phyloP scores from a whole-genome alignment of 2,113 vertebrate species.

The Zosterops pallidus region DNA sequence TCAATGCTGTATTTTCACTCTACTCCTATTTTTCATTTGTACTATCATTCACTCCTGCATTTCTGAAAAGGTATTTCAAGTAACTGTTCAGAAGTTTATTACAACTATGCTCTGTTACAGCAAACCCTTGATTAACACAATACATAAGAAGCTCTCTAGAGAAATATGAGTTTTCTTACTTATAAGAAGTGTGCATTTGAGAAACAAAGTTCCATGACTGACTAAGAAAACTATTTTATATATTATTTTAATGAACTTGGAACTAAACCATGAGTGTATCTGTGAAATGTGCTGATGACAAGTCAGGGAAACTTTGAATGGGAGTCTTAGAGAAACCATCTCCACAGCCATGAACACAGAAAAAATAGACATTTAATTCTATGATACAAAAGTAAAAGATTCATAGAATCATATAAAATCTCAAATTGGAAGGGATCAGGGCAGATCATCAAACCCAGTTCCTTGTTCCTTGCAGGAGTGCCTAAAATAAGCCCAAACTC shows the following conservation, averaged over 20 bases:
- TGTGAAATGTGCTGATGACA: not conserved
- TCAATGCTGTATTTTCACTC: not conserved
- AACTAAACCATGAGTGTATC: accelerated
- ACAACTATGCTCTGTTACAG: not conserved
- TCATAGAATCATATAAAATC: not conserved
- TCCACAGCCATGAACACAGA: not conserved
- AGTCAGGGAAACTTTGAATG: not conserved
- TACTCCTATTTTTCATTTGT: not conserved
- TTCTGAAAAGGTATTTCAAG: not conserved
- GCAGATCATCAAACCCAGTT: not conserved
- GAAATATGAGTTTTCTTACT: not conserved
- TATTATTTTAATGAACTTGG: not conserved
- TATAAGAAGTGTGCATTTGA: not conserved
- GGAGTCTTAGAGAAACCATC: not conserved
- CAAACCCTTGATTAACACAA: not conserved
- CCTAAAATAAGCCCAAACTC: not conserved
- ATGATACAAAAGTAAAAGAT: not conserved
- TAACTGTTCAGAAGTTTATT: not conserved
- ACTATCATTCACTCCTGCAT: not conserved
- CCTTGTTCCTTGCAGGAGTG: not conserved
- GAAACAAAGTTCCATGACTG: not conserved
- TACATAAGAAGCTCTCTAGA: not conserved
- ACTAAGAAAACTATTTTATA: not conserved
- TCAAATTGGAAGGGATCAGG: not conserved
- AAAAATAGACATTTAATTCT: not conserved